Evolutionary conservation across 1,140 invertebrate species (phyloP), one percentile per base, ranked within the genome.

Genomic region (Reticulitermes speratus): DNA sequence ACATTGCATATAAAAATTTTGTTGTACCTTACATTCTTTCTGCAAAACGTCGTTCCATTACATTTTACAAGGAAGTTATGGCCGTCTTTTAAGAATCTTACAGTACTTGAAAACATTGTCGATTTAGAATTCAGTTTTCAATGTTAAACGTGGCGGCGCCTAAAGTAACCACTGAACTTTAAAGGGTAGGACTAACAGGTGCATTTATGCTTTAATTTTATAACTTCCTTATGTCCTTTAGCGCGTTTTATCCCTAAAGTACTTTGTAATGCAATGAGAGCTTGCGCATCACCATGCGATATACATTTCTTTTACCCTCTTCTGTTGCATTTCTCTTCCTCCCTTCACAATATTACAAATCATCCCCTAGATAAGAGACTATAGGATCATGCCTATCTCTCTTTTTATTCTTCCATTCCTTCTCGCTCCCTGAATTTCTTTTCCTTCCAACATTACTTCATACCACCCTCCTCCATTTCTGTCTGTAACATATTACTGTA

Each of bases 351-450:
- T 75, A 30, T 30, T 75, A 75, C 65, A 75, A 75, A 75, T 75
- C 65, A 75, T 75, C n/a, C 65, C 14, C 25, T 75, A 75, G 65
- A 75, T 75, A 75, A 75, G 65, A 75, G 65, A 75, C 65, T 75
- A 75, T 65, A 75, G 65, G 65, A 25, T 30, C n/a, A 75, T 14
- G 65, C 25, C 65, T 75, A 30, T 75, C 65, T 75, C n/a, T 75
- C 65, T 75, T 75, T 30, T 30, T 75, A 25, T n/a, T 75, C 52
- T 55, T 55, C 52, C 52, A 55, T 55, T 55, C 19, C 52, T 75
- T 30, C n/a, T 75, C 65, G 7, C n/a, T 14, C 65, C 65, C 14
- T 11, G 25, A 30, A 75, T 75, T 75, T 30, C n/a, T 25, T n/a
- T 75, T 75, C 14, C 65, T 75, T 75, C 65, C 65, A n/a, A 30